Evolutionary conservation across 2,113 vertebrate species (phyloP), one percentile per base, ranked within the genome.

Genomic region (Sapajus apella): DNA sequence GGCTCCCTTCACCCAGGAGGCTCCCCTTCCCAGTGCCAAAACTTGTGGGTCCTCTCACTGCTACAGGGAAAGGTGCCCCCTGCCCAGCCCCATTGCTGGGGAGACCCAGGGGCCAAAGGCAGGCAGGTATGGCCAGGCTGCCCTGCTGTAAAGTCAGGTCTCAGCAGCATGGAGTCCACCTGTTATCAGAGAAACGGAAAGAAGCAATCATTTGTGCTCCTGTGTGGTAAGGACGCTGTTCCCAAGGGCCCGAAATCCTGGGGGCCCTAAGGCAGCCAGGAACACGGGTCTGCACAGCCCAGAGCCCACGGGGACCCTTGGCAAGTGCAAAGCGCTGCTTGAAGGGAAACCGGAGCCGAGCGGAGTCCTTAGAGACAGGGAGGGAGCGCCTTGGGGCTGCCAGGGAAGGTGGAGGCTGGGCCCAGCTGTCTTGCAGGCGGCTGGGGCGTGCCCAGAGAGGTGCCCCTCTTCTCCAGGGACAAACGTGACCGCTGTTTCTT

Each of bases 61-160:
- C 27, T 3, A n/a, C 8, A 7, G 6, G 13, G 23, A 4, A 10
- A 55, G 45, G 52, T 1, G 25, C 17, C 40, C 9, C 1, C n/a
- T 43, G 0, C 25, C 43, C 2, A 4, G 30, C 37, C 30, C 73
- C 37, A 7, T 8, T 20, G 77, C 64, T 52, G 25, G 30, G 10
- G 13, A 45, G n/a, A 37, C 68, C 25, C 58, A 79, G 25, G 4
- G 13, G 76, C 47, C 83, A 2, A 2, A 40, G 21, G 27, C 32
- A 47, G 80, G 56, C 83, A 56, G 76, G 35, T 35, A 45, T 14
- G 82, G 30, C 23, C 70, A 13, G 72, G 55, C 6, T 50, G 76
- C 25, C 37, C 2, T 75, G 56, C 5, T 16, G 85, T 55, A 72
- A 30, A 12, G 8, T 16, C 27, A 16, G 25, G 79, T 13, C n/a